These are phyloP conservation scores for Papilio protenor DNA, from an alignment of 2,888 invertebrate genomes.

Conservation along the genomic window DNA sequence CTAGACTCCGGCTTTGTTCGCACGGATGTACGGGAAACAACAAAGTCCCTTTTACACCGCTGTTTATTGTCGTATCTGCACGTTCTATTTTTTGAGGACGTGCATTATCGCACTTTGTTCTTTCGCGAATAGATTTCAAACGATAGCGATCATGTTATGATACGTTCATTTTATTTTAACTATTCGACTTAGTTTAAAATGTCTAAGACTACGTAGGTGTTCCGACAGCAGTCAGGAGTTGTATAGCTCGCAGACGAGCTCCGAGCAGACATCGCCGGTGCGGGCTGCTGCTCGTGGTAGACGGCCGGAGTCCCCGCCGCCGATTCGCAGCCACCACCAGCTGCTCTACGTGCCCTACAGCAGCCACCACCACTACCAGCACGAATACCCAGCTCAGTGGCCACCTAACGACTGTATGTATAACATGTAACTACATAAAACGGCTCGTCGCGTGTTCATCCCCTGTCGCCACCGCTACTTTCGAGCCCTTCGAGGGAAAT, in stretches of 20 bases:
- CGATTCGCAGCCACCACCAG: constrained; percentile 87
- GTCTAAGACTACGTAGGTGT: constrained; percentile 62
- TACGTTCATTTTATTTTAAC: background rate
- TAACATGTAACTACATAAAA: background rate
- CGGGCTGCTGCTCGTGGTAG: constrained; percentile 69
- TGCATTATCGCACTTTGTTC: constrained; percentile 17
- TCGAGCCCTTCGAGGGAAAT: no score
- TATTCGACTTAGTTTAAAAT: background rate
- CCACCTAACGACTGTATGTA: constrained; percentile 69
- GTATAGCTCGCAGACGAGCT: constrained; percentile 78
- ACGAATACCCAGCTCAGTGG: constrained; percentile 69
- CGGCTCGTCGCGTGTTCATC: no score
- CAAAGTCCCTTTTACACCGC: constrained; percentile 32
- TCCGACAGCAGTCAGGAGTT: constrained; percentile 79
- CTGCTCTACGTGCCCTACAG: constrained; percentile 89
- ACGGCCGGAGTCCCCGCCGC: constrained; percentile 88
- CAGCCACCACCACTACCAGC: constrained; percentile 74
- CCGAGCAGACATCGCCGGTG: constrained; percentile 78
- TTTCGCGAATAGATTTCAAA: background rate
- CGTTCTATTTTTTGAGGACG: constrained; percentile 34
- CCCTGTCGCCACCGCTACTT: no score
- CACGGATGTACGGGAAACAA: constrained; percentile 39
- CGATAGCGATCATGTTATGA: background rate
- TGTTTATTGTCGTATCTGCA: constrained; percentile 19
- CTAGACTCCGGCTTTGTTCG: constrained; percentile 31